Conservation (phyloP, 2,888 invertebrate species). For the Achlya flavicornis region DNA sequence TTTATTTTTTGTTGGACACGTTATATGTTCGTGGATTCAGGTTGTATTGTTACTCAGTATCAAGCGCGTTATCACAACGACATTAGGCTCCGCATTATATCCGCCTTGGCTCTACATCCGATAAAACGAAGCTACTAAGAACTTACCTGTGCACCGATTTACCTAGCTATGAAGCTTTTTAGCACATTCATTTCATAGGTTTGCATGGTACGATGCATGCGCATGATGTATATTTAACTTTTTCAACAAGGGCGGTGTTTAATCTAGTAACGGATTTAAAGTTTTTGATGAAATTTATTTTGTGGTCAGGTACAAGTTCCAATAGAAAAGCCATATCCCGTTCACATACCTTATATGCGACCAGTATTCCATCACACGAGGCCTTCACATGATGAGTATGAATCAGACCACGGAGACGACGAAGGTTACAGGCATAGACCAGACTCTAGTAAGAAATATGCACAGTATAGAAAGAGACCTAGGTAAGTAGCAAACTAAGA, state of each 20-base stretch:
- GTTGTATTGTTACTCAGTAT: no score
- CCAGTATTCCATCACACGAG: conserved; percentile 80
- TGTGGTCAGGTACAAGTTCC: conserved; percentile 85
- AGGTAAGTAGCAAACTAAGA: conserved; percentile 45
- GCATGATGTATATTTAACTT: neutral
- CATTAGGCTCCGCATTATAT: neutral
- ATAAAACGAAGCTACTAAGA: neutral
- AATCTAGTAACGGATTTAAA: no score
- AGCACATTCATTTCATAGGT: neutral
- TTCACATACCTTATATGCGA: conserved; percentile 86
- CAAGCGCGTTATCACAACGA: neutral
- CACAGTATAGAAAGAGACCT: conserved; percentile 60
- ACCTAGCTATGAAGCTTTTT: neutral
- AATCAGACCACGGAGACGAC: conserved; percentile 51
- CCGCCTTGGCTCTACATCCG: no score
- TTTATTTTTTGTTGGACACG: no score
- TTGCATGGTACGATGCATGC: neutral
- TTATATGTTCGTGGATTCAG: no score
- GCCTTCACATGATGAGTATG: conserved; percentile 59
- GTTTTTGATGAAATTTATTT: neutral
- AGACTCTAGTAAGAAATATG: conserved; percentile 53
- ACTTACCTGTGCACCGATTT: neutral
- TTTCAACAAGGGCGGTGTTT: neutral
- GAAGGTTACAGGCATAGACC: conserved; percentile 63
- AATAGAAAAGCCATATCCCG: conserved; percentile 89